phyloP scores from a whole-genome alignment of 2,888 invertebrate genomes.

The Ditula angustiorana region DNA sequence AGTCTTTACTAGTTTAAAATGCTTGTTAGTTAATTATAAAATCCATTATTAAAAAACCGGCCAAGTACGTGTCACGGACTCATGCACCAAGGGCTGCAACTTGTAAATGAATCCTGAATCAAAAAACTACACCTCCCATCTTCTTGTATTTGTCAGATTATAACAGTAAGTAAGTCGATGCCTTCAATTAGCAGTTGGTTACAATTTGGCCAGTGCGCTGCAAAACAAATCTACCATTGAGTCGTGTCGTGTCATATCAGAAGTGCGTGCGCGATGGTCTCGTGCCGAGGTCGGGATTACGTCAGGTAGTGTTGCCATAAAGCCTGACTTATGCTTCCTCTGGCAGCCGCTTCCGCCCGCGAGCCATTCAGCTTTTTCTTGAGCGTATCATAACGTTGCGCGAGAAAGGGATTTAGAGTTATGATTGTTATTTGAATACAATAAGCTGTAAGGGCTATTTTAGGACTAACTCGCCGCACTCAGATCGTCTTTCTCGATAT shows the following conservation, averaged over 20 bases:
- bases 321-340: constrained; percentile 44
- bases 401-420: not conserved
- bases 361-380: not conserved
- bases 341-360: constrained; percentile 39
- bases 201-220: too few relatives aligned
- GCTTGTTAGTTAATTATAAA: not conserved
- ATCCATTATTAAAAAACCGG: not conserved
- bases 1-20: not conserved
- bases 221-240: too few relatives aligned
- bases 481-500: not conserved
- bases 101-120: too few relatives aligned
- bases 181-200: too few relatives aligned
- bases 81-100: too few relatives aligned
- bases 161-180: too few relatives aligned
- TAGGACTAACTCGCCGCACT: not conserved
- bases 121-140: too few relatives aligned
- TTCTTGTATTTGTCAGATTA: too few relatives aligned
- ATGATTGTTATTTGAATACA: constrained; percentile 14
- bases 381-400: not conserved
- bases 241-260: constrained; percentile 13
- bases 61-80: too few relatives aligned
- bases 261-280: constrained; percentile 26
- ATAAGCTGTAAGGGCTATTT: constrained; percentile 9
- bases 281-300: constrained; percentile 36
- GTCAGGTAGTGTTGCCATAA: constrained; percentile 40